These are phyloP conservation scores for Pygoscelis antarcticus DNA, from an alignment of 2,113 vertebrate genomes.

Conservation along the genomic window DNA sequence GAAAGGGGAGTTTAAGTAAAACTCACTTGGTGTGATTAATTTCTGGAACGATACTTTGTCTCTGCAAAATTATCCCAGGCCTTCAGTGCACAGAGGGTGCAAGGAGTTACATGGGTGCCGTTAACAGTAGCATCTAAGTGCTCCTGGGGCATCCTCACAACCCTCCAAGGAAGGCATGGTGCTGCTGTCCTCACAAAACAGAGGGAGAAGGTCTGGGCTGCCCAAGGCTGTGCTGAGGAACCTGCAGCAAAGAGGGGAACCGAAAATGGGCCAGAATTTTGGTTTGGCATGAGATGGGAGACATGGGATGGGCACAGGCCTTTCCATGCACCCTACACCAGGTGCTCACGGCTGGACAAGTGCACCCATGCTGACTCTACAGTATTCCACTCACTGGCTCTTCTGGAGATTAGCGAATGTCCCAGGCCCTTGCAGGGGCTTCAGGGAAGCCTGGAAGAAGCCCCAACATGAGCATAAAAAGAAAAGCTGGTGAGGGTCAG, in stretches of 20 bases:
- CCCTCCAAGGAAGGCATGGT: accelerated
- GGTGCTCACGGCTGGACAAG: not conserved
- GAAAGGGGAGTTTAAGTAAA: not conserved
- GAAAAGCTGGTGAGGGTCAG: not conserved
- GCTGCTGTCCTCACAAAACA: accelerated
- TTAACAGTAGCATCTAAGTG: not conserved
- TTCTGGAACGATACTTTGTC: not conserved
- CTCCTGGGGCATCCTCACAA: not conserved
- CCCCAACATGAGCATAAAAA: not conserved
- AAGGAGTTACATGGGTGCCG: not conserved
- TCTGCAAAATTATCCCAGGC: not conserved
- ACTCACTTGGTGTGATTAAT: not conserved
- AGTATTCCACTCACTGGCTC: not conserved
- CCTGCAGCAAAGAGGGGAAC: not conserved
- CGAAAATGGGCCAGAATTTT: not conserved
- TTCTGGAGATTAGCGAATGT: not conserved
- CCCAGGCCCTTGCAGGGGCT: not conserved
- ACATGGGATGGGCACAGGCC: not conserved
- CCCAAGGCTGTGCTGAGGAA: not conserved
- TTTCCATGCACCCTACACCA: not conserved
- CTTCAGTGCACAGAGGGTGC: not conserved
- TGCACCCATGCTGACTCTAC: not conserved
- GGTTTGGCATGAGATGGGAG: not conserved
- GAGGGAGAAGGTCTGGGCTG: not conserved
- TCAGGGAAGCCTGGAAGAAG: not conserved